Evolutionary conservation across 2,797 vertebrate genomes (phyloP).

Genomic region (Knipowitschia caucasica): DNA sequence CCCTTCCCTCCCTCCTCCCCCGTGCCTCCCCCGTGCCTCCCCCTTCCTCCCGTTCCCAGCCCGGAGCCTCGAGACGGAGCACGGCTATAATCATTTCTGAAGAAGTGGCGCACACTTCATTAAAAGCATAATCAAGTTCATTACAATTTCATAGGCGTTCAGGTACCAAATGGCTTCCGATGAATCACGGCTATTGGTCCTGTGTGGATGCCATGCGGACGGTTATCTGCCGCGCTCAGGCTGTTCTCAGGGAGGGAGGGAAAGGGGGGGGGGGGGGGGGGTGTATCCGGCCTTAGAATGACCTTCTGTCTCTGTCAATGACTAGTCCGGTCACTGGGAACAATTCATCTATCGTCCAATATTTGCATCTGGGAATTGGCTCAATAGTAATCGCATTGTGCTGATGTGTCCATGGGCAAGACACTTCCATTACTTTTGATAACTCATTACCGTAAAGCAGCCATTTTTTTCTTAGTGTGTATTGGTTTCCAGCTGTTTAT

Average conservation of each 20-base stretch:
- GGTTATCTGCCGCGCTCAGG: constrained; percentile 67
- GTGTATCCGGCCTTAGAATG: constrained; percentile 10
- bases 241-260: constrained; percentile 12
- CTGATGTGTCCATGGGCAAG: too few relatives aligned
- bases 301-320: neutral
- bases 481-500: too few relatives aligned
- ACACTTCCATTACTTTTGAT: too few relatives aligned
- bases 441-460: too few relatives aligned
- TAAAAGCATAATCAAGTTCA: constrained; percentile 83
- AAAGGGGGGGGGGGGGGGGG: neutral
- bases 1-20: constrained; percentile 1
- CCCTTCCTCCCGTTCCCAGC: constrained; percentile 2
- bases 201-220: constrained; percentile 60
- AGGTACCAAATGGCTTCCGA: constrained; percentile 75
- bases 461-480: too few relatives aligned
- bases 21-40: neutral
- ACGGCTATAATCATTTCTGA: constrained; percentile 70
- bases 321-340: neutral
- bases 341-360: too few relatives aligned
- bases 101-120: constrained; percentile 80
- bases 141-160: constrained; percentile 80
- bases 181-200: constrained; percentile 75
- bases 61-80: constrained; percentile 7
- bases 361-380: too few relatives aligned
- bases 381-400: too few relatives aligned